Evolutionary conservation across 2,113 vertebrate genomes (phyloP), one percentile per base, ranked within the genome.

Genomic region (Gasterosteus aculeatus): DNA sequence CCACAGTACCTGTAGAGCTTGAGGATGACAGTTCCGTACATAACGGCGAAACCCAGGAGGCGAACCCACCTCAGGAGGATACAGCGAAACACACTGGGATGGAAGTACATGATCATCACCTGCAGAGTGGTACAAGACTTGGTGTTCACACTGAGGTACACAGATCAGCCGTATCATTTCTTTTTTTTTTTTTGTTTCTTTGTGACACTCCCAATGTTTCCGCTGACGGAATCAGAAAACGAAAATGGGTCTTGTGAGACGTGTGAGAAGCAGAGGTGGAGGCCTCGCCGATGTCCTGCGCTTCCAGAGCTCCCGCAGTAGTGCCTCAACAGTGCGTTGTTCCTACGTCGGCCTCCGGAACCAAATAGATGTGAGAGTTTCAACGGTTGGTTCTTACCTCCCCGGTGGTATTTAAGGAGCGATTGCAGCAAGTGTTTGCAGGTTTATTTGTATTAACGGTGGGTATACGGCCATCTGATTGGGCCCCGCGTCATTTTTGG

Each of bases 61-160:
- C 98, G 97, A 84, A 96, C 95, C 98, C 98, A 99, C 94, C 98
- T 94, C 89, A 99, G 95, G 65, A 99, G 96, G 87, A 99, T 88
- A 82, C 98, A 99, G 75, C 96, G 95, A 85, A 98, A 97, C 71
- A 95, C 94, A 77, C 96, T 98, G 71, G 98, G 98, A 58, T 96
- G 94, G 90, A 99, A 98, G 92, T 97, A 99, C 78, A 98, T 91
- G 92, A 99, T 96, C 92, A 98, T 90, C 77, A 91, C 91, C 92
- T 93, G 75, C 15, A 54, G 51, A 72, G 56, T 7, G 38, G 19
- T 0, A 56, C 3, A 81, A 44, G 56, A 81, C 39, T 72, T 26
- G 74, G 38, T 19, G 12, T 74, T 60, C 16, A 66, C 49, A 18
- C 65, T 35, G 26, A 72, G 44, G 60, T 31, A 70, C 42, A 16